Evolutionary conservation across 1,140 invertebrate genomes (phyloP), one percentile per base, ranked within the genome.

Genomic region (Tetragonula clypearis): DNA sequence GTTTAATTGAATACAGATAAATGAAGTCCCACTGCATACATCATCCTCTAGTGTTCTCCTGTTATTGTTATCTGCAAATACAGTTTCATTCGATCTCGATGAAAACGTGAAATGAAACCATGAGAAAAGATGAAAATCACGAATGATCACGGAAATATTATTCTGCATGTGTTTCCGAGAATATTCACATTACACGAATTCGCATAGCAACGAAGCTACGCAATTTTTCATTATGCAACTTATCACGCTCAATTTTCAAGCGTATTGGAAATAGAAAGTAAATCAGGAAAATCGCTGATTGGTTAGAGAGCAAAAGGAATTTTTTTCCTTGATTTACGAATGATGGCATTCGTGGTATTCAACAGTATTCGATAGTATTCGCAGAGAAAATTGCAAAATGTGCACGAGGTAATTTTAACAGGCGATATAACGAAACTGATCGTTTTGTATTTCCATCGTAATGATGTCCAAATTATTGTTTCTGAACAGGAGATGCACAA

Each of bases 191-290:
- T 9, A 19, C n/a, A 17, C 6, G 23, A 49, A 49, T 49, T 55
- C 66, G 17, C 23, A 12, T 14, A 49, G 12, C 60, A 60, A 60
- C n/a, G 60, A 23, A n/a, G 23, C 23, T 12, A 0, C 11, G 60
- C 60, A 62, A 62, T 62, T 62, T 62, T 21, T 23, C 2, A 49
- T 35, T 35, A 35, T 23, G 60, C 23, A 60, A 60, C 58, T 35
- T 35, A 49, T 49, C 41, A 49, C 41, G 41, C 41, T 49, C 41
- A 49, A 49, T 49, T 49, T 49, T 49, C 23, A 4, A 12, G 58
- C 30, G 6, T 21, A 49, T 19, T 35, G 71, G 49, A 23, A 79
- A 65, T 72, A 85, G 87, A 88, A 89, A 89, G 72, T 62, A 82
- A 82, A 85, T 65, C 49, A 21, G 17, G 56, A 58, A 75, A 88